Evolutionary conservation across 2,113 vertebrate genomes (phyloP), one percentile per base, ranked within the genome.

Genomic region (Callocephalon fimbriatum): DNA sequence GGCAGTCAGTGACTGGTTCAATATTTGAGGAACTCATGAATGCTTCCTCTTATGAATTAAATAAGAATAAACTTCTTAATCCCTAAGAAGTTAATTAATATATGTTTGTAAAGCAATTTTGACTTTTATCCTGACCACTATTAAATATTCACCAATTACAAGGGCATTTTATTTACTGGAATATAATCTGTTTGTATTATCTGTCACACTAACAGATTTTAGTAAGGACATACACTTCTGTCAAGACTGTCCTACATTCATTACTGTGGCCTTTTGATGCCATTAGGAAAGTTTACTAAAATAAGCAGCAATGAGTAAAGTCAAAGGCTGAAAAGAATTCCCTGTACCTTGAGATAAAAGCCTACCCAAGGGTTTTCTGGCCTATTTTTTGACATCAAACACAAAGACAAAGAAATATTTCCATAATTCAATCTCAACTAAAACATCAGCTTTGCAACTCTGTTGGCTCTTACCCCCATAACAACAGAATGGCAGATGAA

Each of bases 231-330:
- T 15, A 62, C 35, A 38, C 9, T 9, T 86, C 50, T 31, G 10
- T 37, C 61, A 88, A 79, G 20, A 47, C 22, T 48, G 3, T 31
- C 26, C n/a, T 45, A 32, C 0, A 0, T 73, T 78, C 35, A 70
- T 50, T 68, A 72, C 9, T 70, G 35, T 1, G 1, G 50, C 25
- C 29, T 56, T 80, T 58, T 51, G 40, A 67, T n/a, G 14, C 10
- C 37, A 37, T 25, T 38, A 16, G 14, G 21, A n/a, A 67, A 85
- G 21, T 26, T 42, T 17, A 74, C 9, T 12, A 73, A 91, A 87
- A 87, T 7, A 74, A 84, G 32, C 8, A 77, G 16, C 2, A 66
- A 50, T 10, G 4, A 67, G 6, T 9, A 42, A 48, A 62, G n/a
- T 37, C 29, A 68, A 63, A 8, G 13, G 23, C 31, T 32, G 29